Conservation (phyloP, 2,113 vertebrate species). For the Echinops telfairi region DNA sequence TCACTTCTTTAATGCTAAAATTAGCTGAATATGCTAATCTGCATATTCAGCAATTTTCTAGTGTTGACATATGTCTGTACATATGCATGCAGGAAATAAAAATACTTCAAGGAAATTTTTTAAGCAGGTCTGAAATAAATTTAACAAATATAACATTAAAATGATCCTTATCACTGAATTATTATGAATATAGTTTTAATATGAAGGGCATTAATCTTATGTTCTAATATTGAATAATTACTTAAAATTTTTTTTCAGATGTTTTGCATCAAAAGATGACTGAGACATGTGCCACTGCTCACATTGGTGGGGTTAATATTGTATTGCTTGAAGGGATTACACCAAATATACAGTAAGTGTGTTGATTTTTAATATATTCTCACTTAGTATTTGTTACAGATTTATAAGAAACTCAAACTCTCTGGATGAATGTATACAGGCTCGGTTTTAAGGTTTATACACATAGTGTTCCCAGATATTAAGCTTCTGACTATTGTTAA, state of each 20-base stretch:
- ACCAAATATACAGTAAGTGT: conserved; percentile 98
- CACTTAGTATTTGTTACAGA: background rate
- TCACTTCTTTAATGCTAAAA: background rate
- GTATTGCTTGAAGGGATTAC: conserved; percentile 98
- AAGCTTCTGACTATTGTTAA: background rate
- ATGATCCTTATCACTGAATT: background rate
- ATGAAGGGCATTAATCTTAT: background rate
- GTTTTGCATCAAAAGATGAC: conserved; percentile 99
- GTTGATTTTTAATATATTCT: background rate
- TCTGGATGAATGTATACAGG: background rate
- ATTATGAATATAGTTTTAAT: conserved; percentile 36
- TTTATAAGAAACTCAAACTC: conserved; percentile 15
- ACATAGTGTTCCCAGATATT: background rate
- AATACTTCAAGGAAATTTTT: conserved; percentile 22
- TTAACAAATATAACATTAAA: conserved; percentile 11
- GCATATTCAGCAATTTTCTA: background rate
- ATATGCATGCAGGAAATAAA: background rate
- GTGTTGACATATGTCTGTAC: background rate
- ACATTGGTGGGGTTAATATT: conserved; percentile 98
- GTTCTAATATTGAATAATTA: conserved; percentile 17
- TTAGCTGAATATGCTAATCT: background rate
- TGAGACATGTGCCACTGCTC: conserved; percentile 97
- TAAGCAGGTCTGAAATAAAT: conserved; percentile 2
- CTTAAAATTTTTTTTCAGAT: conserved; percentile 86
- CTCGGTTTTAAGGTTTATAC: conserved; percentile 25